These are phyloP conservation scores for Zonotrichia leucophrys DNA, from an alignment of 2,113 vertebrate genomes.

Conservation along the genomic window DNA sequence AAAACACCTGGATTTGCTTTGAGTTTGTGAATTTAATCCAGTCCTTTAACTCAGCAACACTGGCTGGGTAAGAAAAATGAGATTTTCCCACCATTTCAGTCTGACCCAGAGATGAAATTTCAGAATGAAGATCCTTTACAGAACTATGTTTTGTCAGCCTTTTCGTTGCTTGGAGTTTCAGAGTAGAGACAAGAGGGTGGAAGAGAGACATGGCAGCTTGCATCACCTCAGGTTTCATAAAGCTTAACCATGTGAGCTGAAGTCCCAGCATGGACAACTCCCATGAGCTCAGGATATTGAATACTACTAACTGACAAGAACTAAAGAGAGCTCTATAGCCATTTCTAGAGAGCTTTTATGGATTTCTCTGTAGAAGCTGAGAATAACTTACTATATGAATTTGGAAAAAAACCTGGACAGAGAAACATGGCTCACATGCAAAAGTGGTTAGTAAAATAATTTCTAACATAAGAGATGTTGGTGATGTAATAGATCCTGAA, in stretches of 20 bases:
- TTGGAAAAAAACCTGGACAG: background rate
- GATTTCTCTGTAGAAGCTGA: background rate
- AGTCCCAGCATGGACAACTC: background rate
- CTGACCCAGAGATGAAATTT: background rate
- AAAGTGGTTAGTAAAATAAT: background rate
- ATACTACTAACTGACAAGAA: background rate
- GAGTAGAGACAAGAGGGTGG: background rate
- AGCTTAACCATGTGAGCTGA: background rate
- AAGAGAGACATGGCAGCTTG: background rate
- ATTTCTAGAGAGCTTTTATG: background rate
- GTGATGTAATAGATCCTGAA: background rate
- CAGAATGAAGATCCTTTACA: background rate
- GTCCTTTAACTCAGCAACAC: background rate
- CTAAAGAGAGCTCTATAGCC: background rate
- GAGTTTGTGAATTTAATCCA: background rate
- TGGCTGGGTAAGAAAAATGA: accelerated
- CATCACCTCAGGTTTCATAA: background rate
- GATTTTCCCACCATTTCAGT: background rate
- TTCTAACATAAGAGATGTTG: background rate
- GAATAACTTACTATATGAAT: background rate
- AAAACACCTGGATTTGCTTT: background rate
- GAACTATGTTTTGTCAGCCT: background rate
- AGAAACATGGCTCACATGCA: background rate
- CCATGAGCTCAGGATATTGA: background rate
- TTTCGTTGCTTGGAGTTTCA: background rate